Conservation (phyloP, 2,113 vertebrate genomes). For the Myanophis thanlyinensis region DNA sequence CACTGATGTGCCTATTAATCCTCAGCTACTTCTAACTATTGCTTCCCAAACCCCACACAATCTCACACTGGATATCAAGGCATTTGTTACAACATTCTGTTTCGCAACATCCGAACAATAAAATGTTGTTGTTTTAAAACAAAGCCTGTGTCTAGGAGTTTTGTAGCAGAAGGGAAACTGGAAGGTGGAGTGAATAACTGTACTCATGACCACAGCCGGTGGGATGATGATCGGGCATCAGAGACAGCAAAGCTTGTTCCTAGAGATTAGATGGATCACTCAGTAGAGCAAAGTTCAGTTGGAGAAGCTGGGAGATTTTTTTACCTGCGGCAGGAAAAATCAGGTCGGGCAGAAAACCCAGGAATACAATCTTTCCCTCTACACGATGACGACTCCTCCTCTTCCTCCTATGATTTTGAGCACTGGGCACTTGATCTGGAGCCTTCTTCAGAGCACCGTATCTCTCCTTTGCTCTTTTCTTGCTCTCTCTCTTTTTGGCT, state of each 20-base stretch:
- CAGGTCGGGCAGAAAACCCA: not conserved
- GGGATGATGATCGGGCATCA: too few species aligned
- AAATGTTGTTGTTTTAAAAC: not conserved
- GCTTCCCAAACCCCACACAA: not conserved
- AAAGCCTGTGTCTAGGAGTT: not conserved
- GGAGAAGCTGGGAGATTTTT: not conserved
- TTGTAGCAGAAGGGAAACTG: not conserved
- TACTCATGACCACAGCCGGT: not conserved
- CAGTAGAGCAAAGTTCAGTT: not conserved
- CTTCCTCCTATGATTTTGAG: not conserved
- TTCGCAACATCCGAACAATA: not conserved
- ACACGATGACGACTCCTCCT: too few species aligned
- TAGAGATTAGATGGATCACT: not conserved
- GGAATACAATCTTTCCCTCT: not conserved
- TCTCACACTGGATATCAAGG: not conserved
- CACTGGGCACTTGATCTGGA: not conserved
- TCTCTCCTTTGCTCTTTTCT: not conserved
- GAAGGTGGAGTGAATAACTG: not conserved
- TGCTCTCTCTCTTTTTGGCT: not conserved
- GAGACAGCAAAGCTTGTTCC: not conserved
- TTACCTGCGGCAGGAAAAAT: not conserved
- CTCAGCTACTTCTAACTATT: not conserved
- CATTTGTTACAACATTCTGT: not conserved
- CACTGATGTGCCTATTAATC: not conserved
- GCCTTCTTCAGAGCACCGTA: not conserved